phyloP scores from a whole-genome alignment of 2,113 vertebrate genomes.

The Gadus chalcogrammus region DNA sequence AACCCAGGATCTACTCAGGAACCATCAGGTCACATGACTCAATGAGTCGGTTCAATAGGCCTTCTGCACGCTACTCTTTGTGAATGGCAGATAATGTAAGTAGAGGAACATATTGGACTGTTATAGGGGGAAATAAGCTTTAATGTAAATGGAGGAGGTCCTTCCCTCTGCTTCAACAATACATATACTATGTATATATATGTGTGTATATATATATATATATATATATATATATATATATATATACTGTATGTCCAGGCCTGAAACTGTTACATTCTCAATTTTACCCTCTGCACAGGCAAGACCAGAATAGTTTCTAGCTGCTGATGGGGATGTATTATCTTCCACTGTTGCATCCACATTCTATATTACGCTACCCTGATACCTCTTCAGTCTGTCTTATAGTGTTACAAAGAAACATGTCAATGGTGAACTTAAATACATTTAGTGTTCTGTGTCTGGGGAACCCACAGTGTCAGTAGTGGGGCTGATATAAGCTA shows the following conservation, averaged over 20 bases:
- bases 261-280: constrained; percentile 71
- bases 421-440: constrained; percentile 47
- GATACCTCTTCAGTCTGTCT: constrained; percentile 70
- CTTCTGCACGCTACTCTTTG: constrained; percentile 24
- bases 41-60: constrained; percentile 31
- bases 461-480: constrained; percentile 27
- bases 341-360: constrained; percentile 38
- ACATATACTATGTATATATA: constrained; percentile 14
- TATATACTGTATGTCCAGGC: constrained; percentile 55
- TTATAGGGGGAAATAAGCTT: constrained; percentile 27
- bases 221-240: no score
- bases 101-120: constrained; percentile 38
- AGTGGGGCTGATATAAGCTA: constrained; percentile 61
- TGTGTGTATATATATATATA: no score
- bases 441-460: constrained; percentile 50
- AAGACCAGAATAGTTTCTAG: constrained; percentile 47
- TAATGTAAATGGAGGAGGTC: constrained; percentile 19
- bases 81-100: constrained; percentile 42
- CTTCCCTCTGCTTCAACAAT: constrained; percentile 41
- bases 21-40: constrained; percentile 44
- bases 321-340: constrained; percentile 55
- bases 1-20: constrained; percentile 58
- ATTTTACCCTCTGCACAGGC: constrained; percentile 55
- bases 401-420: constrained; percentile 50
- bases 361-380: constrained; percentile 60